Conservation (phyloP, 2,888 invertebrate genomes). For the Aporophyla lueneburgensis region DNA sequence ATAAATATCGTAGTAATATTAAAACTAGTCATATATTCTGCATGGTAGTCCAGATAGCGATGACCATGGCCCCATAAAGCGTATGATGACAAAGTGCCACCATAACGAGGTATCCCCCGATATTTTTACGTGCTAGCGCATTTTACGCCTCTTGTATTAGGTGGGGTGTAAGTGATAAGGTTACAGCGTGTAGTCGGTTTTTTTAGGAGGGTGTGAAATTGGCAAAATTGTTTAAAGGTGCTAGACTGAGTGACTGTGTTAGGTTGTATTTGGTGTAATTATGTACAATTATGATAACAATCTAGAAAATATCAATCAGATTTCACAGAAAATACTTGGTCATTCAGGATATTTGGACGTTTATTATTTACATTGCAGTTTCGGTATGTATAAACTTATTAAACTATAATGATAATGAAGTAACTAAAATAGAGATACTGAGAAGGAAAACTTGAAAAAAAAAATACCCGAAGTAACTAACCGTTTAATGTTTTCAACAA, state of each 20-base stretch:
- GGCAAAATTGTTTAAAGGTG: too few relatives aligned
- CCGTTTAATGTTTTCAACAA: too few relatives aligned
- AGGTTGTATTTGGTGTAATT: neutral
- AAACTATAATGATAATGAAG: too few relatives aligned
- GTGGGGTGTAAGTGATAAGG: slow-evolving; percentile 43
- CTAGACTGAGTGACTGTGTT: neutral
- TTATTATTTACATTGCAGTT: too few relatives aligned
- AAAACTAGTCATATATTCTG: slow-evolving; percentile 67
- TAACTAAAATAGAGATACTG: too few relatives aligned
- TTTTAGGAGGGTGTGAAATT: neutral
- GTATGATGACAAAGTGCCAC: slow-evolving; percentile 83
- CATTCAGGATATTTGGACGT: too few relatives aligned
- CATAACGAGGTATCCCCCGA: slow-evolving; percentile 77
- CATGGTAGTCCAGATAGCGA: slow-evolving; percentile 67
- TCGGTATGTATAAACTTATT: too few relatives aligned
- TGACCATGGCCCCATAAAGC: slow-evolving; percentile 82
- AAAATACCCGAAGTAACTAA: too few relatives aligned
- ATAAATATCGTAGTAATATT: slow-evolving; percentile 62
- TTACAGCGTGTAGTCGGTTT: slow-evolving; percentile 11
- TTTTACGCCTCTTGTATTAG: slow-evolving; percentile 74
- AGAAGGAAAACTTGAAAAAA: too few relatives aligned
- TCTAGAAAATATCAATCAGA: too few relatives aligned
- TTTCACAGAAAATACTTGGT: too few relatives aligned
- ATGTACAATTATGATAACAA: too few relatives aligned
- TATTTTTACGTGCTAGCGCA: slow-evolving; percentile 82